Evolutionary conservation across 2,113 vertebrate species (phyloP).

Genomic region (Piprites chloris): DNA sequence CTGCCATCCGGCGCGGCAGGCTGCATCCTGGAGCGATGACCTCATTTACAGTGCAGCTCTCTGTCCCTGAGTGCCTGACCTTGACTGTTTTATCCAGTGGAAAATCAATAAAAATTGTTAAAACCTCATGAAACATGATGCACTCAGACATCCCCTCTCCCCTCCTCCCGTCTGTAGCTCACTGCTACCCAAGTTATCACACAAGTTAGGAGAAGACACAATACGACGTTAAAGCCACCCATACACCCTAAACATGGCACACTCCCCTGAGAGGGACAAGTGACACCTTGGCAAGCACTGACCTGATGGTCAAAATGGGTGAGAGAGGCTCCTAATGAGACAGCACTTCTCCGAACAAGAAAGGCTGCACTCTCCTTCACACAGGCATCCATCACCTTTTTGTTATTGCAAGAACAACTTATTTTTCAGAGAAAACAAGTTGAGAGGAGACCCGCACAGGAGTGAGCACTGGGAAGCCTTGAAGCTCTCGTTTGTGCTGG

Average conservation of each 20-base stretch:
- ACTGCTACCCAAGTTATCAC: neutral
- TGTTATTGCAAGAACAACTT: neutral
- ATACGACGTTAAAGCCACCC: neutral
- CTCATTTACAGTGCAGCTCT: neutral
- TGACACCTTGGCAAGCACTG: neutral
- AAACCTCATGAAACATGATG: neutral
- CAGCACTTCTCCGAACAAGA: neutral
- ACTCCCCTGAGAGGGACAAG: neutral
- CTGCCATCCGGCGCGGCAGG: neutral
- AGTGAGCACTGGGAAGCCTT: neutral
- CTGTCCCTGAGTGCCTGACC: slow-evolving; percentile 17
- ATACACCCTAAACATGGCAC: neutral
- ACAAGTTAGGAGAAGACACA: neutral
- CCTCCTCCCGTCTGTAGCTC: neutral
- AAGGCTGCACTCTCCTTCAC: neutral
- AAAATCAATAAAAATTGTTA: slow-evolving; percentile 45
- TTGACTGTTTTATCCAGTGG: neutral
- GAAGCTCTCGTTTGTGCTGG: rapidly evolving
- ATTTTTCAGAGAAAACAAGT: neutral
- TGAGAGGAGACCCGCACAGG: neutral
- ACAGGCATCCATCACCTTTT: neutral
- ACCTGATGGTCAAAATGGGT: neutral
- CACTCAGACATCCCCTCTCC: neutral
- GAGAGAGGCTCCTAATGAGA: neutral
- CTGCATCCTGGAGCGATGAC: neutral